A percentile compares a stretch with the other conserved stretches of the same genome.
Evolutionary conservation across 2,888 invertebrate genomes (phyloP).

Genomic region (Eristalinus sepulchralis): DNA sequence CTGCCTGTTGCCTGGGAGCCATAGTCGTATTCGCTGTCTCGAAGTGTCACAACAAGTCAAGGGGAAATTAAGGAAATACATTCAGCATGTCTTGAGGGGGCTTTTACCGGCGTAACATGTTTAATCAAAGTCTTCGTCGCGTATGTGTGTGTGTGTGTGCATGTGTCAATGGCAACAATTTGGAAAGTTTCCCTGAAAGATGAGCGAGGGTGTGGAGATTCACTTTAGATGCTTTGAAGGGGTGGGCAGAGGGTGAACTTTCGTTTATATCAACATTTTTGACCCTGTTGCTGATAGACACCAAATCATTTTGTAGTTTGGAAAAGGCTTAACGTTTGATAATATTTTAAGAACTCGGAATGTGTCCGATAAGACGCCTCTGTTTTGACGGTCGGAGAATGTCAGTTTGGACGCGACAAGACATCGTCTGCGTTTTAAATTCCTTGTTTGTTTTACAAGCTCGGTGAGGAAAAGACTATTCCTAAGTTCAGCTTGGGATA

Average conservation of each 20-base stretch:
- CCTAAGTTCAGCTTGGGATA: no score
- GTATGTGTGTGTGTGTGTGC: background rate
- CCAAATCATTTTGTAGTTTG: no score
- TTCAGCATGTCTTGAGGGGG: slow-evolving; percentile 41
- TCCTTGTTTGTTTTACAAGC: no score
- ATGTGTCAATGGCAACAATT: background rate
- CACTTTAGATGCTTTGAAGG: background rate
- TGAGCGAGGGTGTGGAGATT: background rate
- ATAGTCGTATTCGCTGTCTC: slow-evolving; percentile 34
- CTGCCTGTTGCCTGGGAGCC: slow-evolving; percentile 27
- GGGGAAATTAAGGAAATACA: slow-evolving; percentile 62
- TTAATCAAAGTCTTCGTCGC: slow-evolving; percentile 23
- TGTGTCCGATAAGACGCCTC: no score
- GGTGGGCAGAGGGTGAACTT: background rate
- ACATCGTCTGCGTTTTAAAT: no score
- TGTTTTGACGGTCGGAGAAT: no score
- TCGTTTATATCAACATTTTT: background rate
- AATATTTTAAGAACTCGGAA: no score
- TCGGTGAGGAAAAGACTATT: no score
- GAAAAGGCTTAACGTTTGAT: no score
- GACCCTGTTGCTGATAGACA: background rate
- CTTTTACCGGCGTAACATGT: slow-evolving; percentile 46
- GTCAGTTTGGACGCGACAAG: no score
- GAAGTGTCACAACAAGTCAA: slow-evolving; percentile 61
- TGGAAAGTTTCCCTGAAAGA: background rate